Percentiles rank a stretch among this genome's conserved stretches.
Evolutionary conservation across 2,888 invertebrate genomes (phyloP).

Genomic region (Sarcophaga subvicina): DNA sequence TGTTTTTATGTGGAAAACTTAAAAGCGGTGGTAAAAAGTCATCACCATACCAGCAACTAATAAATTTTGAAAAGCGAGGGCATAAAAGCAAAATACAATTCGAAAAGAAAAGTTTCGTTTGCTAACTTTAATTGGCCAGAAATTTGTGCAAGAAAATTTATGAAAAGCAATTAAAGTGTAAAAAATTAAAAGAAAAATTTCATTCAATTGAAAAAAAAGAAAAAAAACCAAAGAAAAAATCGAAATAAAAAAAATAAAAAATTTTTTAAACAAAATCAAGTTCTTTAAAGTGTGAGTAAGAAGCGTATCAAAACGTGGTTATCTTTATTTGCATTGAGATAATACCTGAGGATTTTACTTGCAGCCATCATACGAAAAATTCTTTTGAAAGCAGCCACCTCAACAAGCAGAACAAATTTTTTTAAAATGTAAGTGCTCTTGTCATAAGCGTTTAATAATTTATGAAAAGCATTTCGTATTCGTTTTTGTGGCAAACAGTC

Average conservation of each 20-base stretch:
- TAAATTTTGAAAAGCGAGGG: slow-evolving; percentile 51
- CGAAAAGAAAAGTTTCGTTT: slow-evolving; percentile 39
- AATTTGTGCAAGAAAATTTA: slow-evolving; percentile 31
- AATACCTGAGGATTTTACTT: slow-evolving; percentile 43
- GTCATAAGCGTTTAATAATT: slow-evolving; percentile 9
- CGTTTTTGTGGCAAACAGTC: not conserved
- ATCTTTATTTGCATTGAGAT: slow-evolving; percentile 37
- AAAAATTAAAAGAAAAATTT: not conserved
- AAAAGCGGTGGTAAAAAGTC: slow-evolving; percentile 63
- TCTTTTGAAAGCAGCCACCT: slow-evolving; percentile 9
- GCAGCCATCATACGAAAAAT: not conserved
- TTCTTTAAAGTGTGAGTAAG: slow-evolving; percentile 30
- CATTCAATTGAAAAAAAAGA: not conserved
- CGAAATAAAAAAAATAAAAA: not conserved
- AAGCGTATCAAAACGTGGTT: slow-evolving; percentile 9
- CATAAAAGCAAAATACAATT: slow-evolving; percentile 55
- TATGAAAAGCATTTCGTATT: not conserved
- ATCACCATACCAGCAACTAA: slow-evolving; percentile 36
- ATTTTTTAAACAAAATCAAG: slow-evolving; percentile 16
- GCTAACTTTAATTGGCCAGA: slow-evolving; percentile 55
- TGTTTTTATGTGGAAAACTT: slow-evolving; percentile 72
- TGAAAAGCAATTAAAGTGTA: slow-evolving; percentile 2
- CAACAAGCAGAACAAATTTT: slow-evolving; percentile 22
- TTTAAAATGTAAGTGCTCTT: slow-evolving; percentile 52
- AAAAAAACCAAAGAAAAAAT: not conserved